phyloP scores from a whole-genome alignment of 2,113 vertebrate genomes.

The Urocynchramus pylzowi region DNA sequence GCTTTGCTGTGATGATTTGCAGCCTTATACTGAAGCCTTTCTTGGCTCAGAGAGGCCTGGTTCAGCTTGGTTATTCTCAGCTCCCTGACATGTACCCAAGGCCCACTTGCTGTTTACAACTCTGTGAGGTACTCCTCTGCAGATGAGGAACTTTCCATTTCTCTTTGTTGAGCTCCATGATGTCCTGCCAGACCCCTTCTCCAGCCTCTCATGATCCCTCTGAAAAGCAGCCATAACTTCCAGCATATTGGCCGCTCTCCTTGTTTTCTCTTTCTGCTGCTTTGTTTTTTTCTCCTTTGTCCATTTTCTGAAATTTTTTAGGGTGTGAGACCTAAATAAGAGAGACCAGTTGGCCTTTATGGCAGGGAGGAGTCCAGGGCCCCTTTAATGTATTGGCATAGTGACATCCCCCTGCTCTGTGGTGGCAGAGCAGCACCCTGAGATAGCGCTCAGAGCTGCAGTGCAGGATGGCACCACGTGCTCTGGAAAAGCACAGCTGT shows the following conservation, averaged over 20 bases:
- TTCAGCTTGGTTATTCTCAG: neutral
- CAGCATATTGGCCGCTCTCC: neutral
- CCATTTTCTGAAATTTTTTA: neutral
- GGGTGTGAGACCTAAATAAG: neutral
- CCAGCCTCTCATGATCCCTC: neutral
- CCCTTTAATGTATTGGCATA: neutral
- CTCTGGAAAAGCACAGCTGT: neutral
- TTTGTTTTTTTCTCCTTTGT: neutral
- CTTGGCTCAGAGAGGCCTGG: neutral
- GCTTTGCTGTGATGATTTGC: neutral
- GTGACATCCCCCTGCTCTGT: neutral
- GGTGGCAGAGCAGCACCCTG: neutral
- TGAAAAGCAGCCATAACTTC: neutral
- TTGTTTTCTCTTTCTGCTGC: neutral
- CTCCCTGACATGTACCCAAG: neutral
- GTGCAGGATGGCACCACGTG: rapidly evolving
- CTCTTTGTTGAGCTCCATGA: neutral
- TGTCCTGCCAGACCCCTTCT: neutral
- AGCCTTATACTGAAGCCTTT: neutral
- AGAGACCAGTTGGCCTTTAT: neutral
- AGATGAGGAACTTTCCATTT: neutral
- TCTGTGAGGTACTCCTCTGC: neutral
- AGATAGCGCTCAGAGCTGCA: neutral
- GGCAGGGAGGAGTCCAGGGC: neutral
- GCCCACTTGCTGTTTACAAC: no score